phyloP scores from a whole-genome alignment of 2,888 invertebrate genomes.

The Boloria euphrosyne region DNA sequence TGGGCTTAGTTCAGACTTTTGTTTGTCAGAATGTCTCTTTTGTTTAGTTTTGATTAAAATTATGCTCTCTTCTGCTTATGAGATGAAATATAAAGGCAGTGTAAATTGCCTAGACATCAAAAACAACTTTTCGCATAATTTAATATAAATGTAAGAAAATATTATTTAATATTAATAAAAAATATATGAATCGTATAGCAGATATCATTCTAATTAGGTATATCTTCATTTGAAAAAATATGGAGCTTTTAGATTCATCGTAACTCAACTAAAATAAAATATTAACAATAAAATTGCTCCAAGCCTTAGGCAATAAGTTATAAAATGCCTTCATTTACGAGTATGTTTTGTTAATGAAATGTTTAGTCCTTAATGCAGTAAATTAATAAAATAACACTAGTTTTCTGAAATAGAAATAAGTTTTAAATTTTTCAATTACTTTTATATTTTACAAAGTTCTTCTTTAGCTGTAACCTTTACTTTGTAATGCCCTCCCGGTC shows the following conservation, averaged over 20 bases:
- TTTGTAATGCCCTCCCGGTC: too few relatives aligned
- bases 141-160: too few relatives aligned
- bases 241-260: too few relatives aligned
- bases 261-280: too few relatives aligned
- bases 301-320: too few relatives aligned
- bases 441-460: background rate
- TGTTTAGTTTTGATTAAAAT: constrained; percentile 5
- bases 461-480: background rate
- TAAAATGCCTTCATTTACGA: too few relatives aligned
- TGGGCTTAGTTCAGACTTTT: constrained; percentile 18
- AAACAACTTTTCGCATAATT: background rate
- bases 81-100: background rate
- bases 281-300: too few relatives aligned
- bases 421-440: background rate
- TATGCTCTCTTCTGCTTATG: background rate
- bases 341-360: background rate
- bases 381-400: background rate
- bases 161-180: too few relatives aligned
- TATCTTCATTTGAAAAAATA: too few relatives aligned
- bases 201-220: too few relatives aligned
- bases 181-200: too few relatives aligned
- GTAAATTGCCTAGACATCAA: background rate
- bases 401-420: background rate
- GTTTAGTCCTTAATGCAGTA: background rate
- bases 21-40: constrained; percentile 11